Evolutionary conservation across 2,888 invertebrate species (phyloP), one percentile per base, ranked within the genome.

Genomic region (Nomada hirtipes): DNA sequence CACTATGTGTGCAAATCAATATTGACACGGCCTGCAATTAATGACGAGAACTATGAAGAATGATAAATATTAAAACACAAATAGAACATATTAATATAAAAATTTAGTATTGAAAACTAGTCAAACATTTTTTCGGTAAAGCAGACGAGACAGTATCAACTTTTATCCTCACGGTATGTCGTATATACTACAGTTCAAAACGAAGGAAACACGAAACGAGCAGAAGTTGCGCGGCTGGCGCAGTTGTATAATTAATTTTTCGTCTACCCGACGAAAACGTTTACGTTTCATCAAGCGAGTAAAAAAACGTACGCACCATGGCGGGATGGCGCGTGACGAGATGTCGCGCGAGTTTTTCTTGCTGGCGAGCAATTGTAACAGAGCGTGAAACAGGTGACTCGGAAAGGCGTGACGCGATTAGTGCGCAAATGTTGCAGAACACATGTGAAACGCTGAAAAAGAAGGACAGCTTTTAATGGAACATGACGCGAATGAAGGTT

Each of bases 161-260:
- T 68, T 44, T 59, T 44, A 26, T 15, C 44, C 29, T 36, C 36
- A 1, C 36, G 36, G 36, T 7, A 7, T 7, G 36, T 36, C 36
- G 1, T 36, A 36, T 1, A 36, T 36, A 4, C 36, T 36, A 7
- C 36, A 7, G 36, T 36, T 36, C 36, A 44, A 23, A 26, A 50
- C 23, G 18, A 44, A 44, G 29, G 74, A 59, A 67, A 59, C 29
- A 64, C 4, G 4, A 18, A 50, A 67, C 36, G 50, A 55, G 42
- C 29, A 23, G 42, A 52, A 10, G 4, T 20, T 26, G n/a, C 15
- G 2, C 44, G 20, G 29, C 11, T 10, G 57, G 18, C 15, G n/a
- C 60, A 23, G 23, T 26, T 11, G 67, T 75, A 44, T 60, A 75
- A 75, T 75, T 75, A 75, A 75, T 75, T 75, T 68, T 59, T 69